phyloP scores from a whole-genome alignment of 2,797 vertebrate species.

The Oceanodroma leucorhoa region DNA sequence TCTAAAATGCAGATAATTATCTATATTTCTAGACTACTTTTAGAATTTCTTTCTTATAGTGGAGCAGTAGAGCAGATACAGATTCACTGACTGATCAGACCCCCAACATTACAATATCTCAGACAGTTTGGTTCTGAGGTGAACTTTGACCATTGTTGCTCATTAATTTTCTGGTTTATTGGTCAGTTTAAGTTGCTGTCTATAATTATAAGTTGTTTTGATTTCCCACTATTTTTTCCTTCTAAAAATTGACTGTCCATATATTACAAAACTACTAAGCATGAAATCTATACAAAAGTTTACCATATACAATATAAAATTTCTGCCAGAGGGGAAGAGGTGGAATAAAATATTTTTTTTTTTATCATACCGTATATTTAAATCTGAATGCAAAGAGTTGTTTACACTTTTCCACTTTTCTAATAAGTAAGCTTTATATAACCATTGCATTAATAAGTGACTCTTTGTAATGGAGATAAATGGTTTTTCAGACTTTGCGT shows the following conservation, averaged over 20 bases:
- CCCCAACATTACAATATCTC: not conserved
- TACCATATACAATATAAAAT: not conserved
- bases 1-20: not conserved
- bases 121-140: not conserved
- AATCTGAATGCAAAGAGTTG: not conserved
- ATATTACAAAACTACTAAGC: not conserved
- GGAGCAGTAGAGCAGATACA: not conserved
- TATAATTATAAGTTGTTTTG: not conserved
- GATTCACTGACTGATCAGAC: not conserved
- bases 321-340: not conserved
- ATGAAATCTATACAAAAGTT: not conserved
- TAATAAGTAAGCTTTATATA: not conserved
- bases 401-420: not conserved
- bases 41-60: not conserved
- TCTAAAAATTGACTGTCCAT: not conserved
- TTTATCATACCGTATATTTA: not conserved
- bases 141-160: not conserved
- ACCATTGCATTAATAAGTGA: not conserved
- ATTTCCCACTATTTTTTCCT: not conserved
- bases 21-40: not conserved
- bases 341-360: not conserved
- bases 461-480: not conserved
- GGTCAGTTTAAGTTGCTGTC: not conserved
- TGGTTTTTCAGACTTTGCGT: not conserved
- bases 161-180: not conserved